A percentile compares a stretch with the other conserved stretches of the same genome.
Evolutionary conservation across 1,140 invertebrate genomes (phyloP).

Genomic region (Aphidius gifuensis): DNA sequence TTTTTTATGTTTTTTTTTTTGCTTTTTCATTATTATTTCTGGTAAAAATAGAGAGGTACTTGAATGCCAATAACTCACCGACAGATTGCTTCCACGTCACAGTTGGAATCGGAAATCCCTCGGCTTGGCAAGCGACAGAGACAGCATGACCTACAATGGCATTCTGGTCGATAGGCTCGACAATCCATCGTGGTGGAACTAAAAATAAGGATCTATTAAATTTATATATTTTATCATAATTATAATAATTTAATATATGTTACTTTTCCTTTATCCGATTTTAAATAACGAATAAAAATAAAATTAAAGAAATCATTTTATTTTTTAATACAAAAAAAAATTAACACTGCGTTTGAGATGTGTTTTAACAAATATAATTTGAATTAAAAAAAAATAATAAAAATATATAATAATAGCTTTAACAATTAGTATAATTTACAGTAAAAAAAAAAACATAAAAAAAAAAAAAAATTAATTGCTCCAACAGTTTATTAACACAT

Average conservation of each 20-base stretch:
- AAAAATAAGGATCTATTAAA: constrained; percentile 42
- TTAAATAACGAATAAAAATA: neutral
- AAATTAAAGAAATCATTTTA: neutral
- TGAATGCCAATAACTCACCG: constrained; percentile 54
- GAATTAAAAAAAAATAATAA: too few species aligned
- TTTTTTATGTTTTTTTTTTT: neutral
- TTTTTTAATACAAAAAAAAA: too few species aligned
- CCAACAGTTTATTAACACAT: too few species aligned
- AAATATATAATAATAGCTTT: too few species aligned
- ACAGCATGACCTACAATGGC: constrained; percentile 80
- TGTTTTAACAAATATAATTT: too few species aligned
- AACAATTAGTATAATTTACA: too few species aligned
- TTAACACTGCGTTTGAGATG: too few species aligned
- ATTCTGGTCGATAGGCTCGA: constrained; percentile 81
- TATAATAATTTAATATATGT: neutral
- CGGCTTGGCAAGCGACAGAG: constrained; percentile 85
- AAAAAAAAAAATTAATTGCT: too few species aligned
- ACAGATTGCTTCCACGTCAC: constrained; percentile 87
- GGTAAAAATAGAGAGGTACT: too few species aligned
- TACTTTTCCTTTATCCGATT: too few species aligned
- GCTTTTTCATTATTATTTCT: too few species aligned
- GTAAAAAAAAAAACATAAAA: too few species aligned
- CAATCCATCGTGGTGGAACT: constrained; percentile 90
- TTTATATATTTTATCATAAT: constrained; percentile 1
- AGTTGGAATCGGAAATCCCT: constrained; percentile 82